These are phyloP conservation scores for Euplexia lucipara DNA, from an alignment of 2,888 invertebrate genomes.

Conservation along the genomic window DNA sequence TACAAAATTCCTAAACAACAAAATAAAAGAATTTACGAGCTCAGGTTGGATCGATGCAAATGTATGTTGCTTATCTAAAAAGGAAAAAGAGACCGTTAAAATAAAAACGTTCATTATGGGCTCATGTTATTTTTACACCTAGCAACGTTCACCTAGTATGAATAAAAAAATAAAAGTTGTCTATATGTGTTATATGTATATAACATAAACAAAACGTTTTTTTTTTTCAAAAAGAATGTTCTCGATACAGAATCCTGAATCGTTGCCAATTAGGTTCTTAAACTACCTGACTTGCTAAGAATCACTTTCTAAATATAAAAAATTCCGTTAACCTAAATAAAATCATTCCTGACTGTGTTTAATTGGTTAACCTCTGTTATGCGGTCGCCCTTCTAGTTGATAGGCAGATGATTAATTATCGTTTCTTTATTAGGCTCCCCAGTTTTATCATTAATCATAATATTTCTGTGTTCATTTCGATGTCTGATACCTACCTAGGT, in stretches of 20 bases:
- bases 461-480: constrained; percentile 49
- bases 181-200: neutral
- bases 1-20: constrained; percentile 22
- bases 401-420: constrained; percentile 55
- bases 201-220: constrained; percentile 18
- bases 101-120: constrained; percentile 30
- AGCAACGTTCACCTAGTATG: constrained; percentile 5
- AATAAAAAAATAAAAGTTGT: constrained; percentile 17
- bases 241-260: constrained; percentile 24
- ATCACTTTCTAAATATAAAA: constrained; percentile 25
- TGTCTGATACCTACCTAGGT: constrained; percentile 10
- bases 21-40: constrained; percentile 2
- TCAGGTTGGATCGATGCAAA: constrained; percentile 39
- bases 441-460: constrained; percentile 59
- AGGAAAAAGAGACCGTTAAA: constrained; percentile 36
- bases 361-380: constrained; percentile 32
- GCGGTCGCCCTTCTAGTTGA: constrained; percentile 20
- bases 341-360: constrained; percentile 31
- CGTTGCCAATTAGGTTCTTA: constrained; percentile 45
- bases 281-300: constrained; percentile 19
- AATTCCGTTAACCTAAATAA: constrained; percentile 19
- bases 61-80: constrained; percentile 38
- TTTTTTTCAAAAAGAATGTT: constrained; percentile 11
- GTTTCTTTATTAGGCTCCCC: constrained; percentile 51
- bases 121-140: constrained; percentile 24